Base-by-base conservation (phyloP, 2,888 invertebrate species). In the Apamea sordens region DNA sequence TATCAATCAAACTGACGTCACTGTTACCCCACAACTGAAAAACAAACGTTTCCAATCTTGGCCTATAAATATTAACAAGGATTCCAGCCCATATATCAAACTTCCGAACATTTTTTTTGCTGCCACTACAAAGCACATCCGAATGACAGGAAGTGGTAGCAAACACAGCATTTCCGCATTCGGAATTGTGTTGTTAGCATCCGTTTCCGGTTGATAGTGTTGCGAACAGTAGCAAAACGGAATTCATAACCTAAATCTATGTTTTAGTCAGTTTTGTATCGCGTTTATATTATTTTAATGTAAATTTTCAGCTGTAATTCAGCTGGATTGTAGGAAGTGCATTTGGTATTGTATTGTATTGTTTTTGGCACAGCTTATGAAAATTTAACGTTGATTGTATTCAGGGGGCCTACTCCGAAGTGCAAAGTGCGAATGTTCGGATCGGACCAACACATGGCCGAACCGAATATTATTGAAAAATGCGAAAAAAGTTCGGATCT, bases 101-200 rank as follows among this genome's bases (percentile, higher is more conserved):
- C 56, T 77, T 76, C 65, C 68, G 47, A 76, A 69, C 76, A 79
- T 85, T 89, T 89, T 89, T 32, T 89, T 89, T 76, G 71, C 77
- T 77, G 61, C 73, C 80, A 85, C 85, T 88, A 84, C 87, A 89
- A 83, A 89, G 87, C 86, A 86, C 80, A 85, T 82, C 82, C 85
- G 83, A 87, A 85, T 84, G 82, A 83, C 89, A 86, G 91, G 91
- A 91, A 91, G 88, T 87, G 86, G 87, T 90, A 83, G 89, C 90
- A 88, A 91, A 90, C 89, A 88, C 86, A 88, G 88, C 90, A 86
- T 87, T 90, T 91, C 91, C 91, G 90, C 47, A 76, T 89, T 88
- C 87, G 78, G 88, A 89, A 88, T 89, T 86, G 90, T 87, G 85
- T 89, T 89, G 88, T 87, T 87, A 87, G 86, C 86, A 88, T 90